Percentiles rank a stretch among this genome's conserved stretches.
Evolutionary conservation across 2,797 vertebrate genomes (phyloP).

Genomic region (Choloepus didactylus): DNA sequence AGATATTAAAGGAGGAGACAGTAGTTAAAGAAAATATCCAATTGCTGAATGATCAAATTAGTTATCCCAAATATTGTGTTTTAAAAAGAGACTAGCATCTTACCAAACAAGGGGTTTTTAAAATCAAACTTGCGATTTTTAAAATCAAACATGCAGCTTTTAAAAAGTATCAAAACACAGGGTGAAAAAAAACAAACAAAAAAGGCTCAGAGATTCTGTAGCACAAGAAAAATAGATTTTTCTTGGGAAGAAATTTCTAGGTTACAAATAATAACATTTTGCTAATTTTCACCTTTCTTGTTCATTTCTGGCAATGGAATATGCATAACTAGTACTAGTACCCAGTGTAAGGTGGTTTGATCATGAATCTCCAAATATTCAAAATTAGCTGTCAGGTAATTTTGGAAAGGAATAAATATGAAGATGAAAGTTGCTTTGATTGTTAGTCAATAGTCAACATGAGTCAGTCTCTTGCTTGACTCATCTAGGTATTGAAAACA

Average conservation of each 20-base stretch:
- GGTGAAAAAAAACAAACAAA: conserved; percentile 30
- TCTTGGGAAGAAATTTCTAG: conserved; percentile 40
- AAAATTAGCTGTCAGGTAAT: conserved; percentile 17
- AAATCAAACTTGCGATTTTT: conserved; percentile 27
- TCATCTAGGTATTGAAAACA: background rate
- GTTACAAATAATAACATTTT: background rate
- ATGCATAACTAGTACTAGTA: background rate
- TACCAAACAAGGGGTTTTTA: conserved; percentile 27
- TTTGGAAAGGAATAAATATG: conserved; percentile 59
- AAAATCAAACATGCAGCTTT: background rate
- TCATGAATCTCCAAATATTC: background rate
- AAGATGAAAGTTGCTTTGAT: conserved; percentile 56
- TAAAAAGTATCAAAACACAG: background rate
- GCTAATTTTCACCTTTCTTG: conserved; percentile 9
- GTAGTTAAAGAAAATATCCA: conserved; percentile 22
- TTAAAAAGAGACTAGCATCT: conserved; percentile 28
- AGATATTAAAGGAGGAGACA: background rate
- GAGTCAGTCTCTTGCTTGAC: conserved; percentile 49
- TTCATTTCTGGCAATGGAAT: conserved; percentile 66
- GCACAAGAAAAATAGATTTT: conserved; percentile 12
- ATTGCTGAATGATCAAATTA: conserved; percentile 16
- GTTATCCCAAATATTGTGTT: conserved; percentile 18
- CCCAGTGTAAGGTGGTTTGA: background rate
- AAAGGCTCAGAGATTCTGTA: background rate
- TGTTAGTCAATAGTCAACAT: conserved; percentile 22